Evolutionary conservation across 2,113 vertebrate genomes (phyloP), one percentile per base, ranked within the genome.

Genomic region (Symphodus melops): DNA sequence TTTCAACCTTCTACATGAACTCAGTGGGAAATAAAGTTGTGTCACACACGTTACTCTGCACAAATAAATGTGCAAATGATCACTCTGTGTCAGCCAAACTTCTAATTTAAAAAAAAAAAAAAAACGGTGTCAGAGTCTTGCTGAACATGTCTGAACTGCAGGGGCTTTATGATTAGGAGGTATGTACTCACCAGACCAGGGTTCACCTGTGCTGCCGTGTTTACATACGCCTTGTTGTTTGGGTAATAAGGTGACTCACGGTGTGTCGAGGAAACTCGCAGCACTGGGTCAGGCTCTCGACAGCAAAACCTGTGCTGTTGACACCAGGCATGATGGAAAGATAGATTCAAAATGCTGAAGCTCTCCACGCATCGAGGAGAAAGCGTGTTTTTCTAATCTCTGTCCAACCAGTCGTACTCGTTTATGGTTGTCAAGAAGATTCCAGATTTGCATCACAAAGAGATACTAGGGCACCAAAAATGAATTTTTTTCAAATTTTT

Each of bases 101-200:
- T n/a, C n/a, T n/a, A n/a, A n/a, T n/a, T n/a, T n/a, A n/a, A n/a
- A n/a, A n/a, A n/a, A n/a, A n/a, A n/a, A n/a, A n/a, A n/a, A n/a
- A n/a, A n/a, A n/a, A n/a, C n/a, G n/a, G n/a, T n/a, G n/a, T n/a
- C n/a, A n/a, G n/a, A n/a, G n/a, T n/a, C n/a, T n/a, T n/a, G n/a
- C n/a, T n/a, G n/a, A 25, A 25, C 25, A 25, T 58, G 9, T 28
- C 17, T 20, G 72, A 62, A 28, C 10, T 51, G 21, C 36, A 58
- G 52, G 14, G 56, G 36, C 28, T 44, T 20, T 19, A 19, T 60
- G 25, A 82, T 72, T 33, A 64, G 23, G 39, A n/a, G 20, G 7
- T 61, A 54, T 17, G 19, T 55, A 25, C 28, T 11, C 19, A 25
- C 21, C 58, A 56, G 36, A 66, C 28, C 20, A 9, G 20, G 28